Percentiles rank a stretch among this genome's conserved stretches.
Evolutionary conservation across 2,797 vertebrate species (phyloP).

Genomic region (Clamator glandarius): DNA sequence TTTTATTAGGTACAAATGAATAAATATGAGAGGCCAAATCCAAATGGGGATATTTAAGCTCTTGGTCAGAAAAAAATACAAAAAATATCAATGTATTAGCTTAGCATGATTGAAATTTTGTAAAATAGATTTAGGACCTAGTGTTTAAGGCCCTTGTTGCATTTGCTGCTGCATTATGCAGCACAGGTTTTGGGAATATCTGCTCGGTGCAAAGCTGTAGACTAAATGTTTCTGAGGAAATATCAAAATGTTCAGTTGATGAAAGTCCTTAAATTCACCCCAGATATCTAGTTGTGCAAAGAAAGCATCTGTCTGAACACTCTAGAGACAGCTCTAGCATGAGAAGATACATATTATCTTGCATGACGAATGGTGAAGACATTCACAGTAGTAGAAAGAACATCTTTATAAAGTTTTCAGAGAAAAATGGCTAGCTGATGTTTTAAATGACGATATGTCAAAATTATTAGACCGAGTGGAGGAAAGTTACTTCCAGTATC

Average conservation of each 20-base stretch:
- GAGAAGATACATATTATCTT: background rate
- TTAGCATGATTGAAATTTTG: background rate
- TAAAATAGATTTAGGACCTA: background rate
- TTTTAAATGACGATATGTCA: slow-evolving; percentile 23
- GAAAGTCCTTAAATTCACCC: background rate
- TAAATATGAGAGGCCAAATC: background rate
- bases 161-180: background rate
- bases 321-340: background rate
- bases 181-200: background rate
- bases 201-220: background rate
- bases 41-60: background rate
- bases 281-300: background rate
- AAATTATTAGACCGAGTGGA: background rate
- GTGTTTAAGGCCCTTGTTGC: background rate
- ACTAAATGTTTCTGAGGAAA: background rate
- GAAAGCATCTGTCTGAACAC: background rate
- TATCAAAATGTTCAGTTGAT: background rate
- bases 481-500: background rate
- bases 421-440: background rate
- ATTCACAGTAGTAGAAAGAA: background rate
- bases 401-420: background rate
- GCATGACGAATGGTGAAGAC: background rate
- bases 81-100: background rate
- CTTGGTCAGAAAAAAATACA: background rate
- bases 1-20: background rate